phyloP scores from a whole-genome alignment of 2,113 vertebrate species.

The Platycercus adscitus region DNA sequence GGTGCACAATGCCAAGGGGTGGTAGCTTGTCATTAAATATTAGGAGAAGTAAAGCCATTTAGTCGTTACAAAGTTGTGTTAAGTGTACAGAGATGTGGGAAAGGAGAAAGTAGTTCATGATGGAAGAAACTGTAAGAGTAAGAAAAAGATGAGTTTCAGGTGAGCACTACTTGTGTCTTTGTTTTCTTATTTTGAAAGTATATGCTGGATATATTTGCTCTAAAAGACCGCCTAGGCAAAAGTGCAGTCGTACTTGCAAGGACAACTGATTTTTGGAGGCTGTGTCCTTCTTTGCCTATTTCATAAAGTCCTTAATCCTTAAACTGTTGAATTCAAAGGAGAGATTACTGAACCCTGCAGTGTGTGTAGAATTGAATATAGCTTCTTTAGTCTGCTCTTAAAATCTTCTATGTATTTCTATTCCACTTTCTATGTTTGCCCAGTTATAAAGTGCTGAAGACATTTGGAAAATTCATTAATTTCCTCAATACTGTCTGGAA shows the following conservation, averaged over 20 bases:
- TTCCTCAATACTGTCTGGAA: background rate
- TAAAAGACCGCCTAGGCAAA: background rate
- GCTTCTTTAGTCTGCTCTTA: background rate
- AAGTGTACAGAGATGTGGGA: background rate
- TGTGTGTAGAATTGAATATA: background rate
- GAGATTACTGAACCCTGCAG: background rate
- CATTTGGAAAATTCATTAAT: background rate
- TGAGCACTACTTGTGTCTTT: background rate
- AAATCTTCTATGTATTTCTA: background rate
- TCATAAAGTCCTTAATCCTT: background rate
- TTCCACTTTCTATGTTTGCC: accelerated
- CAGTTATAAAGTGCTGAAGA: background rate
- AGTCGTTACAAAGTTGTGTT: background rate
- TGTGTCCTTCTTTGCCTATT: background rate
- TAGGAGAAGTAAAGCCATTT: background rate
- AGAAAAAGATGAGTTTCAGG: background rate
- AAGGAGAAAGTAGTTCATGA: background rate
- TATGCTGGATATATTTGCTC: background rate
- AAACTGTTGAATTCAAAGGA: background rate
- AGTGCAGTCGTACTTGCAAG: background rate
- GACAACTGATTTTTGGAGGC: background rate
- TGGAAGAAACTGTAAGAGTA: background rate
- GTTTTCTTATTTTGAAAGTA: background rate
- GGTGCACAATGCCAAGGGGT: background rate
- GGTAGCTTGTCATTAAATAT: background rate